Percentiles rank a stretch among this genome's conserved stretches.
Conservation (phyloP, 2,888 invertebrate species). For the Cheiracanthium punctorium region DNA sequence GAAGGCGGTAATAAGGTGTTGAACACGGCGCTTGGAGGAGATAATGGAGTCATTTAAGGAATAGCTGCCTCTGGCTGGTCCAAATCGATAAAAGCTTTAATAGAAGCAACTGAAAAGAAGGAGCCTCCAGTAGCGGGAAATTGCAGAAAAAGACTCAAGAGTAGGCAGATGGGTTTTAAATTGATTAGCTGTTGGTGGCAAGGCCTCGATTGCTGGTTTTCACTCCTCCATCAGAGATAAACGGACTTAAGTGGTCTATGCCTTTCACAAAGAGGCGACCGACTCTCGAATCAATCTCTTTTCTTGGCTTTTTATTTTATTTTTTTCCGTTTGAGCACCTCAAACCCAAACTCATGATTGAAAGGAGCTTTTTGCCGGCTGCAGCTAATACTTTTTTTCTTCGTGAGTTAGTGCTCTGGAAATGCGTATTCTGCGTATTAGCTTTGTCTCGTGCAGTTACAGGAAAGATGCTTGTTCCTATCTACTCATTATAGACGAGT, state of each 20-base stretch:
- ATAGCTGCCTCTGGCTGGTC: conserved; percentile 29
- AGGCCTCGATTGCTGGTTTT: conserved; percentile 39
- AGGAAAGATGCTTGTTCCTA: too few species aligned
- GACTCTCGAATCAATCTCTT: conserved; percentile 29
- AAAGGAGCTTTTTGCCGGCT: conserved; percentile 14
- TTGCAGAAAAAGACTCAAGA: conserved; percentile 47
- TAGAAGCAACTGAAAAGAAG: conserved; percentile 31
- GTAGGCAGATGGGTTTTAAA: conserved; percentile 54
- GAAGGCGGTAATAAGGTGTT: conserved; percentile 43
- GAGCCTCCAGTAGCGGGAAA: conserved; percentile 30
- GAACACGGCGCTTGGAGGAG: conserved; percentile 52
- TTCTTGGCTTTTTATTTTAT: conserved; percentile 34
- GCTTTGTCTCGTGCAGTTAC: too few species aligned
- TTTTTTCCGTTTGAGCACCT: too few species aligned
- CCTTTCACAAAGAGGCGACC: conserved; percentile 29
- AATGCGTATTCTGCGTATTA: too few species aligned
- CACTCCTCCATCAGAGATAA: conserved; percentile 38
- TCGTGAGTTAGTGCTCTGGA: not conserved
- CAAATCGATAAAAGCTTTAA: conserved; percentile 54
- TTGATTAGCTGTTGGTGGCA: conserved; percentile 56
- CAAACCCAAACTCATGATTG: conserved; percentile 18
- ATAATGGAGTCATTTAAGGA: conserved; percentile 61
- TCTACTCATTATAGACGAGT: too few species aligned
- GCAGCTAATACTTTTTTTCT: conserved; percentile 17
- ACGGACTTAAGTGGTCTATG: conserved; percentile 50